Evolutionary conservation across 2,113 vertebrate genomes (phyloP).

Genomic region (Periophthalmodon schlosseri): DNA sequence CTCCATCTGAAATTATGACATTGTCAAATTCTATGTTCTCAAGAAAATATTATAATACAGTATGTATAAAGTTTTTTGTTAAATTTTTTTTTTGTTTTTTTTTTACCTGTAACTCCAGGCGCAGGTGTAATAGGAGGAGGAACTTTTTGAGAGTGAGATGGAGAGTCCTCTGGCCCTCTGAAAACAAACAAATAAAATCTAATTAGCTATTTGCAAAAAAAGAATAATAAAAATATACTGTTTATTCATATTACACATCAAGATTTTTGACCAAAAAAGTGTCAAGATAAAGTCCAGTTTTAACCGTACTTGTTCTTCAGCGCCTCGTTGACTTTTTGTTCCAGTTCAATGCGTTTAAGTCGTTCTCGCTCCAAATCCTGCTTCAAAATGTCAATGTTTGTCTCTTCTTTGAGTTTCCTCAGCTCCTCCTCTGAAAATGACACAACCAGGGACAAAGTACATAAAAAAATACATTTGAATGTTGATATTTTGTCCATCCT

Average conservation of each 20-base stretch:
- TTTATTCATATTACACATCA: too few relatives aligned
- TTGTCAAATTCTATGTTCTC: too few relatives aligned
- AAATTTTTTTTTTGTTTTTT: not conserved
- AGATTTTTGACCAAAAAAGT: too few relatives aligned
- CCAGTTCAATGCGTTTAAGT: slow-evolving; percentile 84
- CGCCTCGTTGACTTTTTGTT: slow-evolving; percentile 87
- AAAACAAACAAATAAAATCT: not conserved
- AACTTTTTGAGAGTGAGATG: slow-evolving; percentile 77
- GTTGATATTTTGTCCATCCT: too few relatives aligned
- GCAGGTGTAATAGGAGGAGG: slow-evolving; percentile 61
- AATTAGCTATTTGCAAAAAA: not conserved
- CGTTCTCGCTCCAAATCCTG: slow-evolving; percentile 93
- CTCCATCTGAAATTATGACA: too few relatives aligned
- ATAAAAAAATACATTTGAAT: too few relatives aligned
- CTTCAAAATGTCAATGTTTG: slow-evolving; percentile 82
- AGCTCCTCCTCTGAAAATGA: slow-evolving; percentile 90
- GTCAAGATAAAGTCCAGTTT: not conserved
- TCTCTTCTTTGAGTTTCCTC: slow-evolving; percentile 90
- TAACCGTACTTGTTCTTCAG: slow-evolving; percentile 83
- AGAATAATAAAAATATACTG: too few relatives aligned
- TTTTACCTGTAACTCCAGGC: slow-evolving; percentile 81
- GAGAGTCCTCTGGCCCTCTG: slow-evolving; percentile 84
- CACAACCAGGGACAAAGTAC: not conserved
- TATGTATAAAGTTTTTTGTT: too few relatives aligned
- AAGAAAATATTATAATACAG: too few relatives aligned